Evolutionary conservation across 2,113 vertebrate species (phyloP).

Genomic region (Grammomys surdaster): DNA sequence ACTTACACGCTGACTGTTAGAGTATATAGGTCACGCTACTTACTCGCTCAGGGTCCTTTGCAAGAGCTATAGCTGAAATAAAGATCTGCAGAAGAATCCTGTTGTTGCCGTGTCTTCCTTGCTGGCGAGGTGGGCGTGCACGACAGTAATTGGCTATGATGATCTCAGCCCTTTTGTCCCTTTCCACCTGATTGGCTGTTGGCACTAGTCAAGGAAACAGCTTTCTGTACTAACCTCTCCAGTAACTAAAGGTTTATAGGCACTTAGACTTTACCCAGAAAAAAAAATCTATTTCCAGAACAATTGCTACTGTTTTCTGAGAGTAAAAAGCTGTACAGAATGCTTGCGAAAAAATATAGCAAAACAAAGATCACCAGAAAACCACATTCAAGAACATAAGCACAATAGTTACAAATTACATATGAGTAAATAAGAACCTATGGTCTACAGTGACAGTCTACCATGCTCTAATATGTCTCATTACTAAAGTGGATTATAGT

Average conservation of each 20-base stretch:
- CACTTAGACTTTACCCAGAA: neutral
- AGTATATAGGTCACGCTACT: no score
- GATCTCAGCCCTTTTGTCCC: conserved; percentile 2
- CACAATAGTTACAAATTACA: neutral
- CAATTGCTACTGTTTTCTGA: neutral
- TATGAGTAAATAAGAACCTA: neutral
- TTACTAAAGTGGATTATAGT: neutral
- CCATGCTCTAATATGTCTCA: neutral
- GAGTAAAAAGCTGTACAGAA: neutral
- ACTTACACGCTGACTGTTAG: no score
- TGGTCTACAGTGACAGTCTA: neutral
- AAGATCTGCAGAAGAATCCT: no score
- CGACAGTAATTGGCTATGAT: neutral
- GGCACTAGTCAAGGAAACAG: neutral
- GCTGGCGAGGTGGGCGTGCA: no score
- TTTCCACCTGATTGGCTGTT: neutral
- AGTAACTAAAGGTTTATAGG: neutral
- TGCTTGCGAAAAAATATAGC: neutral
- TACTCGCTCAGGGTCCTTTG: no score
- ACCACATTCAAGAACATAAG: neutral
- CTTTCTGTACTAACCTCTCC: neutral
- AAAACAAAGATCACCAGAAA: neutral
- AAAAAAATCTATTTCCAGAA: neutral
- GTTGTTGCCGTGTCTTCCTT: no score
- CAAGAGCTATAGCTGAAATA: no score